Conservation (phyloP, 2,888 invertebrate genomes). For the Diarsia mendica region DNA sequence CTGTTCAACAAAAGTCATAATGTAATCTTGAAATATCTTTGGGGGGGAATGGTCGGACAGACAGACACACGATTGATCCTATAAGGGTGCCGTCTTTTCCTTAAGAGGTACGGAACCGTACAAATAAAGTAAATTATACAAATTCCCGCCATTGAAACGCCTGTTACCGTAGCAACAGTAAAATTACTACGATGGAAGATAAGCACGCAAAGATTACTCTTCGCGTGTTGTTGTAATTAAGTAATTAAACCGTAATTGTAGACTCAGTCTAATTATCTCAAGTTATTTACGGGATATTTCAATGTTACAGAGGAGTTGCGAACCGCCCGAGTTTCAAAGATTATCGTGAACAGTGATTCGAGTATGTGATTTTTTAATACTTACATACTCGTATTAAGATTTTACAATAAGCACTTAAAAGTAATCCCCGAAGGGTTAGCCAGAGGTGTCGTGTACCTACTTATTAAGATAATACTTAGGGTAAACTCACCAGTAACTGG, state of each 20-base stretch:
- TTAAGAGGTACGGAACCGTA: too few species aligned
- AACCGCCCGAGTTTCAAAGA: background rate
- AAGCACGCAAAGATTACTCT: conserved; percentile 27
- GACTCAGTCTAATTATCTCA: conserved; percentile 16
- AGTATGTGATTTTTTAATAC: background rate
- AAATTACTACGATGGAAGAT: conserved; percentile 40
- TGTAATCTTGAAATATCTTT: background rate
- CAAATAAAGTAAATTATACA: conserved; percentile 19
- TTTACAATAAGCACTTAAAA: too few species aligned
- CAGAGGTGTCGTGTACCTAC: too few species aligned
- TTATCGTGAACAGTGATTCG: background rate
- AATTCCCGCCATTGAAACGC: conserved; percentile 5
- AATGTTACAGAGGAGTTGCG: background rate
- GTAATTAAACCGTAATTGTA: conserved; percentile 37
- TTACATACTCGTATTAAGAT: too few species aligned
- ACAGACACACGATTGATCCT: too few species aligned
- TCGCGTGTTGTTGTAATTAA: conserved; percentile 24
- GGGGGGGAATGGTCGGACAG: too few species aligned
- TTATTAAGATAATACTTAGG: too few species aligned
- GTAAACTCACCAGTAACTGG: too few species aligned
- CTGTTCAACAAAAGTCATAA: background rate
- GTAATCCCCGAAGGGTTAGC: too few species aligned
- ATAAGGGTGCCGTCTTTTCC: too few species aligned
- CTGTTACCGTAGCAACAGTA: conserved; percentile 20
- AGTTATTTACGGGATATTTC: conserved; percentile 10